A percentile compares a stretch with the other conserved stretches of the same genome.
phyloP scores from a whole-genome alignment of 2,113 vertebrate genomes.

The Carollia perspicillata region DNA sequence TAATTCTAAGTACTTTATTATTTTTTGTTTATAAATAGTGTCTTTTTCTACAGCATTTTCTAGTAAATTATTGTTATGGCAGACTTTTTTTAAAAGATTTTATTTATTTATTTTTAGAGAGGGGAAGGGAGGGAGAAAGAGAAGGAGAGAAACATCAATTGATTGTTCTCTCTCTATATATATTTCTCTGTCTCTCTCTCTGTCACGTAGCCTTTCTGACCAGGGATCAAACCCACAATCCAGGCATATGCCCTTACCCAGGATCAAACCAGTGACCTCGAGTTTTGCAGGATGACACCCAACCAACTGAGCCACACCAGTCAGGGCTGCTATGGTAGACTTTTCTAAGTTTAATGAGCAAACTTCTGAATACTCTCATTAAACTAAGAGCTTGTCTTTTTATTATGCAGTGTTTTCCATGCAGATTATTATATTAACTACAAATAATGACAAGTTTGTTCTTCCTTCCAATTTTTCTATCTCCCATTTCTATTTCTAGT shows the following conservation, averaged over 20 bases:
- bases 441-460: background rate
- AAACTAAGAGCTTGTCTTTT: background rate
- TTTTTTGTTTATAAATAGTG: background rate
- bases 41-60: background rate
- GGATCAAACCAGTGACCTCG: too few species aligned
- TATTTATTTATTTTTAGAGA: too few species aligned
- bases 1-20: background rate
- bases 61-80: background rate
- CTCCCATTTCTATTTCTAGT: background rate
- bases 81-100: background rate
- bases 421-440: background rate
- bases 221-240: too few species aligned
- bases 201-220: too few species aligned
- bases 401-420: background rate
- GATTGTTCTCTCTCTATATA: too few species aligned
- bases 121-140: too few species aligned
- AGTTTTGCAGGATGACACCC: too few species aligned
- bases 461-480: background rate
- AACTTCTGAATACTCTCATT: background rate
- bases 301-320: too few species aligned
- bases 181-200: too few species aligned
- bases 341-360: background rate
- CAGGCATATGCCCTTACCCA: too few species aligned
- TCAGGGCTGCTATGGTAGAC: background rate
- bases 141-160: too few species aligned